phyloP scores from a whole-genome alignment of 2,797 vertebrate species.

The Sebastes matsubarae region DNA sequence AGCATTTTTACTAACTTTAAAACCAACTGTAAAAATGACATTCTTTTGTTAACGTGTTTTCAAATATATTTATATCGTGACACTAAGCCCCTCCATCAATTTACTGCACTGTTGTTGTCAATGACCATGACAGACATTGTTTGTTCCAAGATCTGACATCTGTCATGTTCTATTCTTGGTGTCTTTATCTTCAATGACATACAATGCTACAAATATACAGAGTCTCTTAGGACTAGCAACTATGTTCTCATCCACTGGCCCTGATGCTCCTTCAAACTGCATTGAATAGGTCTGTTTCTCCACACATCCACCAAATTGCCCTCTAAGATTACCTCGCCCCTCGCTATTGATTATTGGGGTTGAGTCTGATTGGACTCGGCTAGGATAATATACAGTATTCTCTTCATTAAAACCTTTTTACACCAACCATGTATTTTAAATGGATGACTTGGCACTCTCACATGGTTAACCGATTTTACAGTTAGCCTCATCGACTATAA shows the following conservation, averaged over 20 bases:
- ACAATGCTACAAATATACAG: not conserved
- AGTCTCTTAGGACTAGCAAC: not conserved
- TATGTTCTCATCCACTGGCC: not conserved
- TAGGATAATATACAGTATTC: not conserved
- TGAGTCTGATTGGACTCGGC: not conserved
- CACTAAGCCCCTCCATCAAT: not conserved
- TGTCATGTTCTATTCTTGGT: not conserved
- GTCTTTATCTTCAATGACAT: not conserved
- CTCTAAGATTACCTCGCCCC: not conserved
- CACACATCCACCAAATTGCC: not conserved
- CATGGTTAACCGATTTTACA: no score
- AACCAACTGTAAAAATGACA: not conserved
- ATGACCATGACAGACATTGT: not conserved
- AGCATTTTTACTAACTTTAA: not conserved
- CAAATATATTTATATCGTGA: not conserved
- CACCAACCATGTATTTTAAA: not conserved
- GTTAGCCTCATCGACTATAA: not conserved
- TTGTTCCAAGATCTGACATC: not conserved
- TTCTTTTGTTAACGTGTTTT: not conserved
- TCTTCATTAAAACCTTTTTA: not conserved
- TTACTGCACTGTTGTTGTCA: not conserved
- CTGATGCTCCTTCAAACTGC: not conserved
- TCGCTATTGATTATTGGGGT: not conserved
- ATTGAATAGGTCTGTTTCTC: not conserved
- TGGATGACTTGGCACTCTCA: no score